Evolutionary conservation across 2,797 vertebrate genomes (phyloP).

Genomic region (Phoeniculus purpureus): DNA sequence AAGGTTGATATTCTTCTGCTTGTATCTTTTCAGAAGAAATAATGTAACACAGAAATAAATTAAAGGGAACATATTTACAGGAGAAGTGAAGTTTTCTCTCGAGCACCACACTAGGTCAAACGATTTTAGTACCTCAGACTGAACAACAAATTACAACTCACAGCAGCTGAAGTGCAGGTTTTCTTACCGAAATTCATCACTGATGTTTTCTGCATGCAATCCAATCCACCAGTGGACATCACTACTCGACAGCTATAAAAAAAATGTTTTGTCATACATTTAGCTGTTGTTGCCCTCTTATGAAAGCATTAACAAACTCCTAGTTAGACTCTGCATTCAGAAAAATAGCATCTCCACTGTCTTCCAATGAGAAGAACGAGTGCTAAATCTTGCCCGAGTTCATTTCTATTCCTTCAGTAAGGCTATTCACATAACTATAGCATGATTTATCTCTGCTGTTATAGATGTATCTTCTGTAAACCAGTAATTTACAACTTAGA

Average conservation of each 20-base stretch:
- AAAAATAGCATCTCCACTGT: neutral
- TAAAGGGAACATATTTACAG: neutral
- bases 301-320: neutral
- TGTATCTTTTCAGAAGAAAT: neutral
- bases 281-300: neutral
- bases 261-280: neutral
- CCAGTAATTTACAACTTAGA: neutral
- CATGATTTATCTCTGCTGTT: neutral
- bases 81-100: neutral
- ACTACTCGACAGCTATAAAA: constrained; percentile 71
- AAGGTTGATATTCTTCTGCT: neutral
- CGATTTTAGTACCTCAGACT: neutral
- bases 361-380: neutral
- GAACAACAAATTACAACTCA: neutral
- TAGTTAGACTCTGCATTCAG: neutral
- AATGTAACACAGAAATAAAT: neutral
- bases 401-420: neutral
- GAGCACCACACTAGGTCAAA: neutral
- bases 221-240: constrained; percentile 92
- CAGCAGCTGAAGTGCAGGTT: neutral
- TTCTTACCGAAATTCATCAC: constrained; percentile 82
- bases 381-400: neutral
- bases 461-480: neutral
- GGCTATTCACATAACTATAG: neutral
- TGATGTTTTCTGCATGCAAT: constrained; percentile 75